Percentiles rank a stretch among this genome's conserved stretches.
phyloP scores from a whole-genome alignment of 2,113 vertebrate species.

The Paraplagusia blochii region DNA sequence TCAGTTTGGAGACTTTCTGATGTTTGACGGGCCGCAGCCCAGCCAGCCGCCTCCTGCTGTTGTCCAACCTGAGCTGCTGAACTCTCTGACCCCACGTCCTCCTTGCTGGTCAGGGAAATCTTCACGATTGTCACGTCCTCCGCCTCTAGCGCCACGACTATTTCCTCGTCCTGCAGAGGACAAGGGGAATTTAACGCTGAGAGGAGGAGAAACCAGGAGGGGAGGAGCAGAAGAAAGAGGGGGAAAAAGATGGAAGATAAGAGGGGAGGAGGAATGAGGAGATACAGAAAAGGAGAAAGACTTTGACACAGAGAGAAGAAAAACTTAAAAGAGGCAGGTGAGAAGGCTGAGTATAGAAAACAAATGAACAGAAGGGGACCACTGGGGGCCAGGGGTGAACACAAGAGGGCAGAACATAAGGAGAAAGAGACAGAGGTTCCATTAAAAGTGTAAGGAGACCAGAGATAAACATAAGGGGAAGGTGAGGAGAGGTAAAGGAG shows the following conservation, averaged over 20 bases:
- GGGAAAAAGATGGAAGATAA: no score
- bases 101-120: slow-evolving; percentile 79
- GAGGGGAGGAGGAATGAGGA: background rate
- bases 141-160: slow-evolving; percentile 57
- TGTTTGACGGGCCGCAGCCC: slow-evolving; percentile 12
- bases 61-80: slow-evolving; percentile 30
- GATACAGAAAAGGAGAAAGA: background rate
- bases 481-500: background rate
- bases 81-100: slow-evolving; percentile 67
- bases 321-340: no score
- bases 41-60: slow-evolving; percentile 16
- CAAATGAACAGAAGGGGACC: background rate
- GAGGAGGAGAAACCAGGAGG: background rate
- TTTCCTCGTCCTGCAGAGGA: slow-evolving; percentile 83
- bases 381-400: no score
- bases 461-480: background rate
- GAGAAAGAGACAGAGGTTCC: background rate
- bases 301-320: background rate
- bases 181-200: slow-evolving; percentile 61
- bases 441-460: no score
- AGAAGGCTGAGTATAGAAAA: background rate
- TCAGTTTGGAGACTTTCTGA: background rate
- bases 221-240: background rate
- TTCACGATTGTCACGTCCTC: slow-evolving; percentile 84
- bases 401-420: background rate